Percentiles rank a stretch among this genome's conserved stretches.
Conservation (phyloP, 2,797 vertebrate genomes). For the Myotis myotis region DNA sequence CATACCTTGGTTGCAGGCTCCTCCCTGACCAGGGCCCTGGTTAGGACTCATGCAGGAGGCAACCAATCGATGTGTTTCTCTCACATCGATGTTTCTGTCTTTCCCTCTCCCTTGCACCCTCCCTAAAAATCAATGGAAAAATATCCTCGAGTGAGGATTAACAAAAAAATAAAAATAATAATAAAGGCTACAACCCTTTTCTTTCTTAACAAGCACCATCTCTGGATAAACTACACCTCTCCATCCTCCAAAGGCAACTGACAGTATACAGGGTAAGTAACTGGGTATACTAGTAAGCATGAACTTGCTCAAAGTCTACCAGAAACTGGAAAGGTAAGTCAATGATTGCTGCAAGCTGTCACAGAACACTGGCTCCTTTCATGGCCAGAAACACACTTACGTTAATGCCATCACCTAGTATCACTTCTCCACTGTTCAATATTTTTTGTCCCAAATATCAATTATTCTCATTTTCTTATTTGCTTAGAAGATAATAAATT, state of each 20-base stretch:
- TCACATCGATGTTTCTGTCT: too few species aligned
- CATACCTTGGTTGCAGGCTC: too few species aligned
- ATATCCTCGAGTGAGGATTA: too few species aligned
- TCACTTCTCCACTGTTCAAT: neutral
- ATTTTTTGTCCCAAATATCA: constrained; percentile 31
- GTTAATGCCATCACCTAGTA: neutral
- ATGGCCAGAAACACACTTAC: neutral
- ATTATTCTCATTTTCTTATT: constrained; percentile 17
- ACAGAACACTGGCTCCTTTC: neutral
- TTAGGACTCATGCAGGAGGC: too few species aligned
- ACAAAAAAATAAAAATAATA: too few species aligned
- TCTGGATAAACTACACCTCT: neutral
- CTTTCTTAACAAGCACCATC: neutral
- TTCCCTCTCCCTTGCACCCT: too few species aligned
- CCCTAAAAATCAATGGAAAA: too few species aligned
- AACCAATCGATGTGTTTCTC: too few species aligned
- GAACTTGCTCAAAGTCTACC: neutral
- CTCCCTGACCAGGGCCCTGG: too few species aligned
- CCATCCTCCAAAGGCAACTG: neutral
- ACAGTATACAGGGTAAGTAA: neutral
- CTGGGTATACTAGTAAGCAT: neutral
- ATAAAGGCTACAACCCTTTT: neutral
- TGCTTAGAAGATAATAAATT: constrained; percentile 20
- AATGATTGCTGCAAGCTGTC: neutral
- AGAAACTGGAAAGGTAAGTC: neutral